Percentiles rank a stretch among this genome's conserved stretches.
Evolutionary conservation across 2,797 vertebrate species (phyloP).

Genomic region (Mus caroli): DNA sequence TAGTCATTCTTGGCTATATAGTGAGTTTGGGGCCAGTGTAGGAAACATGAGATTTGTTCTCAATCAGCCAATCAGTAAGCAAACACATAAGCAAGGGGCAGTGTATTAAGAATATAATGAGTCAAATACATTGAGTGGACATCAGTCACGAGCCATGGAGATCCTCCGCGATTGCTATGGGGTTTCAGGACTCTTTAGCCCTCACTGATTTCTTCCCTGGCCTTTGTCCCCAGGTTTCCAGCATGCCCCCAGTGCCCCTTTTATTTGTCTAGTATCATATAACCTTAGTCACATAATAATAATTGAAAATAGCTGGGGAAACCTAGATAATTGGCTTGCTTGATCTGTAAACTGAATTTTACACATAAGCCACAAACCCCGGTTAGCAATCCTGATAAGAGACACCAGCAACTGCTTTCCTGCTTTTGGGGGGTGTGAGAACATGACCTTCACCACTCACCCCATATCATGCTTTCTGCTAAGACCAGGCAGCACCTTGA

Average conservation of each 20-base stretch:
- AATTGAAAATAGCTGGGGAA: no score
- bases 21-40: no score
- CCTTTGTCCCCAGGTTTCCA: background rate
- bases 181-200: background rate
- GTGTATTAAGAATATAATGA: background rate
- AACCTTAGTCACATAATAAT: background rate
- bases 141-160: background rate
- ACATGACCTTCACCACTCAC: no score
- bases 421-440: background rate
- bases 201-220: background rate
- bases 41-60: no score
- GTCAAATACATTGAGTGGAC: background rate
- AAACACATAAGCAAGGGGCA: background rate
- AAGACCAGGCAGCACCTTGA: background rate
- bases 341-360: background rate
- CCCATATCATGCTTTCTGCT: no score
- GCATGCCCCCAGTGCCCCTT: background rate
- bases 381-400: no score
- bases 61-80: background rate
- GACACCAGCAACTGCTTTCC: background rate
- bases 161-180: background rate
- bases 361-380: background rate
- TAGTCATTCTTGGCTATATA: no score
- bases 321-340: background rate
- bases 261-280: background rate